Evolutionary conservation across 2,888 invertebrate species (phyloP), one percentile per base, ranked within the genome.

Genomic region (Ormyrus thymus): DNA sequence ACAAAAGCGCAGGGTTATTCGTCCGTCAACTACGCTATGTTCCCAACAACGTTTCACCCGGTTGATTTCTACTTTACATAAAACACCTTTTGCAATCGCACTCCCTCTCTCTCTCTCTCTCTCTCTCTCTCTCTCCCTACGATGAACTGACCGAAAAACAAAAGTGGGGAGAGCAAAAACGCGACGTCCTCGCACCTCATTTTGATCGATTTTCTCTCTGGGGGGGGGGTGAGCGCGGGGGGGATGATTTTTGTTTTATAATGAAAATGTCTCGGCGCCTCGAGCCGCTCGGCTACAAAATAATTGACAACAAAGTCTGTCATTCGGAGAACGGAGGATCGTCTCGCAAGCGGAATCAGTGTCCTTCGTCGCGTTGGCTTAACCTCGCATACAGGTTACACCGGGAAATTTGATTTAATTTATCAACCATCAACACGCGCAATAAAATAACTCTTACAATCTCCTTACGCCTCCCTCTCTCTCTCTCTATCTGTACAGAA

Each of bases 1-100:
- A 88, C 88, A 88, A 88, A 88, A 88, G 88, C 88, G 84, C 83
- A 82, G 86, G 84, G 83, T 86, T 85, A 83, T 82, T 84, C 84
- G 81, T 83, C 81, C 84, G 81, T 85, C 83, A 81, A 83, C 84
- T 85, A 86, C 84, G 83, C 85, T 85, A 84, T 84, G 81, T 80
- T 83, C 78, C 82, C 82, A 84, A 83, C 80, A 82, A 82, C 81
- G 58, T 81, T 81, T 64, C 73, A 51, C 76, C 79, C 82, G 80
- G 76, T 81, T 78, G 81, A 82, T 83, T 80, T 84, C 81, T 70
- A 77, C 74, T 76, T 62, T 79, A 79, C 73, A 76, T 69, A 61
- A 76, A 70, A 72, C 71, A n/a, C 70, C 48, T 48, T 61, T 48
- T 69, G 3, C 69, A 59, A 62, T 64, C 45, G 64, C 55, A 9